Evolutionary conservation across 1,140 invertebrate species (phyloP).

Genomic region (Mya arenaria): DNA sequence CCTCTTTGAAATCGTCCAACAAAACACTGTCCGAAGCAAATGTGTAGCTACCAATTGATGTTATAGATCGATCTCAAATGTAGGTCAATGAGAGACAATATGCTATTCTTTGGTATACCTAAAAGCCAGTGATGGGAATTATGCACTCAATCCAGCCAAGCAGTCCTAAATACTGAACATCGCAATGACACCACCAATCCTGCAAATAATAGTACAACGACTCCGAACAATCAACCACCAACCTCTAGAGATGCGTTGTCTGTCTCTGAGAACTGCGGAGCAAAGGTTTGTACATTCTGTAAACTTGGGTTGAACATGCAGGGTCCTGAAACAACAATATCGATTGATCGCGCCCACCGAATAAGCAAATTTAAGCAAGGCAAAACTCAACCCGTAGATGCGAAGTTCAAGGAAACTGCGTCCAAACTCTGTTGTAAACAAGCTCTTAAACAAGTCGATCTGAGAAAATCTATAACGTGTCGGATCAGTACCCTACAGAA

Average conservation of each 20-base stretch:
- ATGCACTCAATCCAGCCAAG: neutral
- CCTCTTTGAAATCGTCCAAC: too few species aligned
- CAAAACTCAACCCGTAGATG: neutral
- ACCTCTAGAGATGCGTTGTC: too few species aligned
- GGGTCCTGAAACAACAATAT: neutral
- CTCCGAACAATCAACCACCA: too few species aligned
- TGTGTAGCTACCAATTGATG: too few species aligned
- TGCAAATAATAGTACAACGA: too few species aligned
- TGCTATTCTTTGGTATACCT: slow-evolving; percentile 7
- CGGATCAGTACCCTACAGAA: neutral
- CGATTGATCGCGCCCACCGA: neutral
- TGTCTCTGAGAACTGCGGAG: neutral
- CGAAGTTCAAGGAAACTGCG: neutral
- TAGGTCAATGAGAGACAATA: neutral
- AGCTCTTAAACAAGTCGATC: neutral
- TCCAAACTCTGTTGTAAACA: neutral
- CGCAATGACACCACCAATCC: neutral
- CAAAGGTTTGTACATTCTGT: neutral
- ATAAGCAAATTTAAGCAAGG: neutral
- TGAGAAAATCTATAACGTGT: neutral
- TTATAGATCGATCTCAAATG: neutral
- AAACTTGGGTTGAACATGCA: neutral
- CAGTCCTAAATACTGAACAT: neutral
- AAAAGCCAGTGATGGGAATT: neutral
- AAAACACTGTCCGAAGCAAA: too few species aligned